Conservation (phyloP, 2,797 vertebrate species). For the Cheirogaleus major region DNA sequence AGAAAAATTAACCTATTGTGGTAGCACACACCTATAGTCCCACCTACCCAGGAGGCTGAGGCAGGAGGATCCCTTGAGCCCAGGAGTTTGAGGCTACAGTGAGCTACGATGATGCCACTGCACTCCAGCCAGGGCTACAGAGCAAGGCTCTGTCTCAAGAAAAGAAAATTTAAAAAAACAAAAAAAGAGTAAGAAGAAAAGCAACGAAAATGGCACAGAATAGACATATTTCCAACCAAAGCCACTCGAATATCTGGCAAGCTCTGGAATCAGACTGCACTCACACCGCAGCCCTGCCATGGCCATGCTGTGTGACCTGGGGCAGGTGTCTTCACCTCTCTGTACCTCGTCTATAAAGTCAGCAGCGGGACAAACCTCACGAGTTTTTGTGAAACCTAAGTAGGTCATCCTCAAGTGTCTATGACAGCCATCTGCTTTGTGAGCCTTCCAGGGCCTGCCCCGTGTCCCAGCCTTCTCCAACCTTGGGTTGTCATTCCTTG, state of each 20-base stretch:
- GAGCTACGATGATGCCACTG: not conserved
- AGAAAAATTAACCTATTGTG: no score
- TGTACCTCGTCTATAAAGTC: not conserved
- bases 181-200: not conserved
- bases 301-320: not conserved
- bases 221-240: not conserved
- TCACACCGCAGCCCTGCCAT: not conserved
- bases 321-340: not conserved
- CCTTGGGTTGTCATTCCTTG: no score
- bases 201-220: not conserved
- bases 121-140: not conserved
- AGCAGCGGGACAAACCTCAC: fast-evolving
- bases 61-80: no score
- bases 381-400: not conserved
- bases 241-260: not conserved
- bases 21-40: no score
- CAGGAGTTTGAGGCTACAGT: not conserved
- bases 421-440: not conserved
- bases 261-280: not conserved
- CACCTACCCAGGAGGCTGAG: no score
- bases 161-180: not conserved
- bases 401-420: not conserved
- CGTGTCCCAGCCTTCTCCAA: fast-evolving
- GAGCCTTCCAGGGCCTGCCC: not conserved
- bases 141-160: not conserved